A percentile compares a stretch with the other conserved stretches of the same genome.
phyloP scores from a whole-genome alignment of 2,797 vertebrate species.

The Halcyon chelicuti region DNA sequence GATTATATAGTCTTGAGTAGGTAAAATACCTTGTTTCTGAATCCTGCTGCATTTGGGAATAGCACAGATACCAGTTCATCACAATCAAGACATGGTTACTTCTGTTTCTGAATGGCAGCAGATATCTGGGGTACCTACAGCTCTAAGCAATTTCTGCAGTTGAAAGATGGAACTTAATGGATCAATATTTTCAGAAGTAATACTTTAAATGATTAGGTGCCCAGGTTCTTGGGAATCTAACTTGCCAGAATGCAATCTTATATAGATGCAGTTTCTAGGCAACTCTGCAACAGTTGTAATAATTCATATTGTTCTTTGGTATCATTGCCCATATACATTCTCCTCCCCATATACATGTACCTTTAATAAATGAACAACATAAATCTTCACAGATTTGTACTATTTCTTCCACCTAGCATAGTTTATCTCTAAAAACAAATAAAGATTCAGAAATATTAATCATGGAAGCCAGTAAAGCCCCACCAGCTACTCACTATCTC shows the following conservation, averaged over 20 bases:
- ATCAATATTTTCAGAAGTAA: neutral
- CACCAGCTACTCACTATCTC: neutral
- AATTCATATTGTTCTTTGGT: neutral
- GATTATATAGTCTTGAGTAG: neutral
- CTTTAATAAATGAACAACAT: neutral
- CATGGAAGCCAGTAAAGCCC: neutral
- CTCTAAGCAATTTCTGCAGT: neutral
- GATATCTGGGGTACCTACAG: neutral
- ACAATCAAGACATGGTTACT: neutral
- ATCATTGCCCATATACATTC: neutral
- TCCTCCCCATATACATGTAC: neutral
- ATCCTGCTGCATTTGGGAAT: neutral
- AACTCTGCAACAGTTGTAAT: neutral
- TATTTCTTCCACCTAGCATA: neutral
- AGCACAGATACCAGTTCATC: neutral
- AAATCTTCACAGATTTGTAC: neutral
- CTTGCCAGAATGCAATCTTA: neutral
- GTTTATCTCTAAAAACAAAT: neutral
- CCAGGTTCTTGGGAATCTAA: neutral
- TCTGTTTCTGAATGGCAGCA: neutral
- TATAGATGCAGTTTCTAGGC: neutral
- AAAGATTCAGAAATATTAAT: neutral
- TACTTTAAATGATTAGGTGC: neutral
- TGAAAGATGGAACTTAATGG: neutral
- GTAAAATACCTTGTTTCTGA: neutral